Base-by-base conservation (phyloP, 2,113 vertebrate genomes). In the Prolemur simus region DNA sequence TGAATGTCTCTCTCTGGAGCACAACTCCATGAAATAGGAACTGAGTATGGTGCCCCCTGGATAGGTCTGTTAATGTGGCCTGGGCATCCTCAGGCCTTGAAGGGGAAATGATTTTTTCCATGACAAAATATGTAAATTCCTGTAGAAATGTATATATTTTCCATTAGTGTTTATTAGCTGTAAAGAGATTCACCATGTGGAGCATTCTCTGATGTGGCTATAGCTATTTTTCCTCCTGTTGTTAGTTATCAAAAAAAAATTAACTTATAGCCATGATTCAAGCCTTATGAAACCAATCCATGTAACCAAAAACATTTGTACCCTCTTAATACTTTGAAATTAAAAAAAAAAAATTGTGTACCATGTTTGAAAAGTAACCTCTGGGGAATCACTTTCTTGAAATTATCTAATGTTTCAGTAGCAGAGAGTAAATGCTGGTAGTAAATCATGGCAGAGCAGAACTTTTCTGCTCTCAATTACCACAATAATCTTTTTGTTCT, bases 21-120 rank as follows among this genome's bases (percentile, higher is more conserved):
- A 68, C 45, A 84, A 5, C 42, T 52, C 32, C 29, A 10, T 34
- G n/a, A 87, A 91, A 20, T 27, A 34, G 71, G 13, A 73, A 9
- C 37, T 13, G 1, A 15, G 21, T 64, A 4, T 20, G 23, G 7
- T 4, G 0, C 2, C 2, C 25, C 25, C 5, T 6, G 29, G n/a
- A 69, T 21, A 4, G 27, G n/a, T 11, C 21, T 47, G 14, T 54
- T 29, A 29, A 10, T 39, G 3, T 68, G 23, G 6, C 2, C 32
- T 69, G 74, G 12, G 63, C 29, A 64, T 42, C 49, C 49, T 87
- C 47, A 91, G 56, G 37, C 27, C 54, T 25, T 29, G 21, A 13
- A 9, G 2, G 15, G 45, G 12, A 87, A 88, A 12, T 0, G 6
- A 5, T 32, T 69, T 92, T 42, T 63, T 8, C 3, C 39, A 66